Conservation (phyloP, 2,113 vertebrate species). For the Numida meleagris region DNA sequence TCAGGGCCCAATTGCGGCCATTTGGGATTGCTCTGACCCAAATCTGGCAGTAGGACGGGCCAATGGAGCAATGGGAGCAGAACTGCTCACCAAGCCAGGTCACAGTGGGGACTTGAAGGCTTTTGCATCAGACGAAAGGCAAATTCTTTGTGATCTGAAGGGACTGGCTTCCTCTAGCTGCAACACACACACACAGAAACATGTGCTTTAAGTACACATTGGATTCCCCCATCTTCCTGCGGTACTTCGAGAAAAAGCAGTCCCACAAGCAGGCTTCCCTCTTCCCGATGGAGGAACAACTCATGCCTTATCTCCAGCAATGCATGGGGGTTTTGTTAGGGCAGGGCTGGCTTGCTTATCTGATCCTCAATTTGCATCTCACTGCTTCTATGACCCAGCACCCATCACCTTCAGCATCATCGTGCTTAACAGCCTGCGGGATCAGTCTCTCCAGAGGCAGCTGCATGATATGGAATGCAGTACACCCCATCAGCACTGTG, state of each 20-base stretch:
- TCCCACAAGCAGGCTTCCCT: background rate
- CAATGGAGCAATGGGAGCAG: accelerated
- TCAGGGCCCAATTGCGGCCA: background rate
- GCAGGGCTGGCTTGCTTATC: background rate
- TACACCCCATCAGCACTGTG: background rate
- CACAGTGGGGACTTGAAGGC: background rate
- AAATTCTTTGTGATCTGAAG: background rate
- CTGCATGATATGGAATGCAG: background rate
- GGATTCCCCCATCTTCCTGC: background rate
- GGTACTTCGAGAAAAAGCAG: background rate
- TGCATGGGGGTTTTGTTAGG: background rate
- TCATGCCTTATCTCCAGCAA: background rate
- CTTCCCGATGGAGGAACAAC: background rate
- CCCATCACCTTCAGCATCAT: background rate
- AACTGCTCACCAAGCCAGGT: background rate
- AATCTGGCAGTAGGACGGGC: background rate
- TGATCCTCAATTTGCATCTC: background rate
- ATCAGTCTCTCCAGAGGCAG: background rate
- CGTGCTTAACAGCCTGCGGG: background rate
- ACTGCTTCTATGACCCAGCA: background rate
- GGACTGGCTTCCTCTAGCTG: background rate
- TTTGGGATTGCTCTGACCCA: background rate
- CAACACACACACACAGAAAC: accelerated
- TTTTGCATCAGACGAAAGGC: accelerated
- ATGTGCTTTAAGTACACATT: background rate